Base-by-base conservation (phyloP, 2,888 invertebrate species). In the Perithous albicinctus region DNA sequence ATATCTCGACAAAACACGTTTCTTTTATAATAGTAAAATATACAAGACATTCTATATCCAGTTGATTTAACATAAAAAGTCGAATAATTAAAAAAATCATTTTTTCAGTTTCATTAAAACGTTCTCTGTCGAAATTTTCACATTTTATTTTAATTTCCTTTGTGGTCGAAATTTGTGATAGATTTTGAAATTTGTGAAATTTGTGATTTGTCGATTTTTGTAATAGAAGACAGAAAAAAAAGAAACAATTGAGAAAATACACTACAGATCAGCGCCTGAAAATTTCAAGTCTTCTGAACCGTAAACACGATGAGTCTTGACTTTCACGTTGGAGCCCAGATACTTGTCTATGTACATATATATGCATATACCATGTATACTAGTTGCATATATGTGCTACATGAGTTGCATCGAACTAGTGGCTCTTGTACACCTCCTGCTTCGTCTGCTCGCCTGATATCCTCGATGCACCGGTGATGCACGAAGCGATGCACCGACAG, bases 381-480 rank as follows among this genome's bases (percentile, higher is more conserved):
- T 46, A 32, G 59, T 46, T 59, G 72, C 59, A 70, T 26, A 59
- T 59, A 41, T 26, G 41, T 32, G 61, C 51, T 83, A 77, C 77
- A 83, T 61, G 64, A 66, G 56, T 66, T 84, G 81, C 81, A 84
- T 77, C 70, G 70, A 78, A 81, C 75, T 78, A 69, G 76, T 46
- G 74, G 76, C 73, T 38, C 69, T n/a, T n/a, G 61, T 29, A 23
- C 64, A 79, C 81, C 83, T 83, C 83, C 76, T 79, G 61, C 35
- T 59, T 48, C 59, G 48, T 54, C 85, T 88, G 78, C 23, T 77
- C 67, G 76, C 87, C 88, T 87, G 86, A 84, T 89, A 88, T 86
- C 15, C 48, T 70, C 76, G 81, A 76, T 86, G 86, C 87, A 84
- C 51, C 77, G 70, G 76, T 66, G 84, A 80, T 86, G 87, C 89